Conservation (phyloP, 2,888 invertebrate genomes). For the Eulithis prunata region DNA sequence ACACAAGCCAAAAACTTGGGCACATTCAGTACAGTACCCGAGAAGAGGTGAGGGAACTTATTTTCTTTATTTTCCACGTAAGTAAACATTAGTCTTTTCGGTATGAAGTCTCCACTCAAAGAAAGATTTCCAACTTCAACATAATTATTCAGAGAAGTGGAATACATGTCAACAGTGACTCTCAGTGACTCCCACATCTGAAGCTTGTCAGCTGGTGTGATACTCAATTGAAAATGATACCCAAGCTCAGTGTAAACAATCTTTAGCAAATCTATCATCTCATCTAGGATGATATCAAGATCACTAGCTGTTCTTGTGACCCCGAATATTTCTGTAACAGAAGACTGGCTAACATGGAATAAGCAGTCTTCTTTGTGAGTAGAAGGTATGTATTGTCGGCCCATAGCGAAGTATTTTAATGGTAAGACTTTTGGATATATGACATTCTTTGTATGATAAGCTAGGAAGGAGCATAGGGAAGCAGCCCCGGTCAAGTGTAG, state of each 20-base stretch:
- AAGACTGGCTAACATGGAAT: conserved; percentile 88
- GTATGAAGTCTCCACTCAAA: conserved; percentile 88
- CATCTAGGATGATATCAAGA: conserved; percentile 82
- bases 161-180: conserved; percentile 90
- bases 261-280: conserved; percentile 78
- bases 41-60: conserved; percentile 87
- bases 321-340: conserved; percentile 87
- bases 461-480: conserved; percentile 89
- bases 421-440: conserved; percentile 87
- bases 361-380: conserved; percentile 76
- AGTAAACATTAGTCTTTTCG: conserved; percentile 90
- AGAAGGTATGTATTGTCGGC: conserved; percentile 87
- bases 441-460: conserved; percentile 88
- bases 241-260: conserved; percentile 86
- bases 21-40: conserved; percentile 90
- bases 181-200: conserved; percentile 87
- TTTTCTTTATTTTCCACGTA: conserved; percentile 84
- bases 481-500: conserved; percentile 91
- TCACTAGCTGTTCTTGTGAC: conserved; percentile 78
- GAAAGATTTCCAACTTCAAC: conserved; percentile 90
- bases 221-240: conserved; percentile 87
- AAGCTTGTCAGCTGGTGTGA: conserved; percentile 86
- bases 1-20: conserved; percentile 89
- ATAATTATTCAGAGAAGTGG: conserved; percentile 85
- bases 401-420: conserved; percentile 87